phyloP scores from a whole-genome alignment of 2,113 vertebrate species.

The Tetrax tetrax region DNA sequence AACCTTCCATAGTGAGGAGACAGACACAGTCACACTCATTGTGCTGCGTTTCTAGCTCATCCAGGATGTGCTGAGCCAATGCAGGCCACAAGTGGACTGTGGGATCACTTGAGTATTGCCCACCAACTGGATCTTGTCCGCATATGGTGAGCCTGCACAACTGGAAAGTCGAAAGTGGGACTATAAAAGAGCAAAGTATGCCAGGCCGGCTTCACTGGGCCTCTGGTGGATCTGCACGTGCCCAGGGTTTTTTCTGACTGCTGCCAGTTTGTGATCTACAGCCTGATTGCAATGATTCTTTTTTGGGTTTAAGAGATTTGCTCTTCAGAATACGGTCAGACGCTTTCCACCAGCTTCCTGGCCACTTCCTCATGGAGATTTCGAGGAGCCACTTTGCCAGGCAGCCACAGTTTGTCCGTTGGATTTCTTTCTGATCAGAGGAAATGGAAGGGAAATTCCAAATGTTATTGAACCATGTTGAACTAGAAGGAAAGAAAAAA shows the following conservation, averaged over 20 bases:
- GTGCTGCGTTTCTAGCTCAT: neutral
- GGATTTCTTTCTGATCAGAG: neutral
- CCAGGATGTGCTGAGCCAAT: neutral
- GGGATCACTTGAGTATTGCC: neutral
- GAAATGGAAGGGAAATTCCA: neutral
- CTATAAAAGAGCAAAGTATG: neutral
- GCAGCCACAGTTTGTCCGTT: neutral
- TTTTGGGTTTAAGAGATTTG: neutral
- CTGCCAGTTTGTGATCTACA: neutral
- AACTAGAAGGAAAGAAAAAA: rapidly evolving
- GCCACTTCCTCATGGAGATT: neutral
- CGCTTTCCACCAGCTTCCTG: neutral
- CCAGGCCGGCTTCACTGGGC: neutral
- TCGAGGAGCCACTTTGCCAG: neutral
- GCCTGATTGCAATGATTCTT: rapidly evolving
- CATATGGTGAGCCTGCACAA: rapidly evolving
- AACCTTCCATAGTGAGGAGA: neutral
- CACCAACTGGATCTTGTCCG: rapidly evolving
- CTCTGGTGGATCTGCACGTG: rapidly evolving
- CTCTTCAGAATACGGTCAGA: neutral
- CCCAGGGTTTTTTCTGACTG: neutral
- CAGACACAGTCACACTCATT: neutral
- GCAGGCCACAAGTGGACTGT: neutral
- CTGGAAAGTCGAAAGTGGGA: neutral
- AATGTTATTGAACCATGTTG: neutral